Evolutionary conservation across 1,140 invertebrate species (phyloP).

Genomic region (Aphelinus certus): DNA sequence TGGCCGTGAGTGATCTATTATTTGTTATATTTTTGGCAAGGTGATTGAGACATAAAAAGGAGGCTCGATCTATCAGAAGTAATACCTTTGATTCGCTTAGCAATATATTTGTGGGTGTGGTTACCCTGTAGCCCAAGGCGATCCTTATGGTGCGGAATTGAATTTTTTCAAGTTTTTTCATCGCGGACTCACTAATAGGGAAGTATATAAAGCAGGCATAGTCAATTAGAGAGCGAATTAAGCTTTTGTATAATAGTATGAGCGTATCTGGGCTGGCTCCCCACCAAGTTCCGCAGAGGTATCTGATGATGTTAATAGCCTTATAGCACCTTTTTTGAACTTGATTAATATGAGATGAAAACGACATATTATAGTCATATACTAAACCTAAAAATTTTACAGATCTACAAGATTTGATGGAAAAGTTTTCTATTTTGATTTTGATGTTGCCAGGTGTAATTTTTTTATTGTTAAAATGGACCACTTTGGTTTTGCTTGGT

Average conservation of each 20-base stretch:
- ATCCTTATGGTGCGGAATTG: background rate
- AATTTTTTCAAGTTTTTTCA: conserved; percentile 13
- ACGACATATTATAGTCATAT: background rate
- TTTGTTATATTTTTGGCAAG: background rate
- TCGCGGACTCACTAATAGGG: background rate
- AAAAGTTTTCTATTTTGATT: background rate
- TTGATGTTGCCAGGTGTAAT: background rate
- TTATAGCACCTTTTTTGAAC: background rate
- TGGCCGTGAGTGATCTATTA: background rate
- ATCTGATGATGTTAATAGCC: background rate
- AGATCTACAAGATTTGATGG: background rate
- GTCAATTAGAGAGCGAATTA: background rate
- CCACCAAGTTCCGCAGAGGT: conserved; percentile 13
- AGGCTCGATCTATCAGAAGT: background rate
- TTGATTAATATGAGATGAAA: background rate
- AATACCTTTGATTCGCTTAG: background rate
- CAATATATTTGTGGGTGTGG: conserved; percentile 22
- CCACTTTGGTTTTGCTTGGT: background rate
- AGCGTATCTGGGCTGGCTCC: conserved; percentile 1
- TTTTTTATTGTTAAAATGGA: conserved; percentile 12
- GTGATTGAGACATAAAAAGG: background rate
- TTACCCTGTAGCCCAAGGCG: conserved; percentile 13
- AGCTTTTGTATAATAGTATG: conserved; percentile 4
- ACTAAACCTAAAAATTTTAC: background rate
- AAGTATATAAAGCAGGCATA: background rate